Evolutionary conservation across 2,113 vertebrate genomes (phyloP), one percentile per base, ranked within the genome.

Genomic region (Terrapene triunguis): DNA sequence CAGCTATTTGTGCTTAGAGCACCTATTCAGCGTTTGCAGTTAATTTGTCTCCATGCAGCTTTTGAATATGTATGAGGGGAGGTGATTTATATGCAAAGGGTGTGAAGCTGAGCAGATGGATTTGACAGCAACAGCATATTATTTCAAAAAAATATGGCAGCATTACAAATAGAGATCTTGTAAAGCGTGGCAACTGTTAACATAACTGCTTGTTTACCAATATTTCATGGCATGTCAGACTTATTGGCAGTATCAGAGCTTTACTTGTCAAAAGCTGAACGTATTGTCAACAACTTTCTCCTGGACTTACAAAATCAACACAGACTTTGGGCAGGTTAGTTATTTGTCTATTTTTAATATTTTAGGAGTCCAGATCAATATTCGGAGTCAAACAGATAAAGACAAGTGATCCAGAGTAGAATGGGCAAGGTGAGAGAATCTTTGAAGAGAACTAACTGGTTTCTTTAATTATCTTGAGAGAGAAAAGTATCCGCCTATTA

Each of bases 101-200:
- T 59, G 94, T 90, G 93, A 51, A 8, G 42, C 2, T 4, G n/a
- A 92, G 44, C 97, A 97, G 97, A 97, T 96, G 97, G 94, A 72
- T 93, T 89, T 97, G 94, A 95, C 95, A 96, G 96, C 95, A 91
- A 0, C 38, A 90, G 55, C 95, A 72, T 87, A 87, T 95, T 88
- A 89, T 88, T 90, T 89, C 92, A 92, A 54, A 80, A 82, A 79
- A 95, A 95, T 79, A 81, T 96, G 95, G 96, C 95, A 92, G 96
- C 59, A 91, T 92, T 96, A 65, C 95, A 94, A 97, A 87, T 90
- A 89, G 82, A 96, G 90, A 94, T 96, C 93, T 96, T 94, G 96
- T 96, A 97, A 95, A 96, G 92, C 88, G 90, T 95, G 93, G 92
- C 97, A 84, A 80, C 89, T 3, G 3, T 81, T 95, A 84, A 94